A percentile compares a stretch with the other conserved stretches of the same genome.
These are phyloP conservation scores for Lerema accius DNA, from an alignment of 1,140 invertebrate genomes.

Conservation along the genomic window DNA sequence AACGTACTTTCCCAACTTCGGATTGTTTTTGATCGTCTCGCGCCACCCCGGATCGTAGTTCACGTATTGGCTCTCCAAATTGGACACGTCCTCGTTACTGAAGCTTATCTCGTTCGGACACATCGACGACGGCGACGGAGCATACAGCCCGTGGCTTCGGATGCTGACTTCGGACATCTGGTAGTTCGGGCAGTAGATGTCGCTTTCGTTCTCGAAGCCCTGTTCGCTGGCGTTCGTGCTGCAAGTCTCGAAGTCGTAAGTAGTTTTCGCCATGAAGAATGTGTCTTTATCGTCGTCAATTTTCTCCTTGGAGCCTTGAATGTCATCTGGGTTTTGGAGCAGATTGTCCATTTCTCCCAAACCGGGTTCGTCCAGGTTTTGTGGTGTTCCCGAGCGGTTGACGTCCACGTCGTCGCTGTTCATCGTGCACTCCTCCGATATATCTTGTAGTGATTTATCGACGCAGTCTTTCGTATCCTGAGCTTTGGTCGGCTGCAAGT, in stretches of 20 bases:
- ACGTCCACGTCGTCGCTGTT: constrained; percentile 73
- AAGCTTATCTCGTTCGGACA: constrained; percentile 81
- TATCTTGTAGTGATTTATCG: constrained; percentile 73
- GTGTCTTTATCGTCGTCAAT: constrained; percentile 68
- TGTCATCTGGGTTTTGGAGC: constrained; percentile 53
- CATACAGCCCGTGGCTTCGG: constrained; percentile 84
- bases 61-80: constrained; percentile 77
- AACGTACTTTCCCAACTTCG: constrained; percentile 73
- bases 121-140: constrained; percentile 82
- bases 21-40: constrained; percentile 74
- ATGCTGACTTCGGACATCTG: constrained; percentile 86
- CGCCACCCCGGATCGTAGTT: constrained; percentile 78
- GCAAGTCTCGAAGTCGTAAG: constrained; percentile 81
- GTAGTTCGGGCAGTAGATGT: constrained; percentile 84
- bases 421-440: constrained; percentile 75
- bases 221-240: constrained; percentile 78
- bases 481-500: constrained; percentile 61
- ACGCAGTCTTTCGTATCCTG: constrained; percentile 57
- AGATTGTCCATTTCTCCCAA: constrained; percentile 59
- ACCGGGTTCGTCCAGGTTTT: constrained; percentile 46
- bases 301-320: constrained; percentile 60
- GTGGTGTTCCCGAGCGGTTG: constrained; percentile 58
- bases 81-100: constrained; percentile 77
- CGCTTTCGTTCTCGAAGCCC: constrained; percentile 82
- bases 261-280: constrained; percentile 73